Percentiles rank a stretch among this genome's conserved stretches.
Conservation (phyloP, 2,888 invertebrate genomes). For the Caenorhabditis wallacei region DNA sequence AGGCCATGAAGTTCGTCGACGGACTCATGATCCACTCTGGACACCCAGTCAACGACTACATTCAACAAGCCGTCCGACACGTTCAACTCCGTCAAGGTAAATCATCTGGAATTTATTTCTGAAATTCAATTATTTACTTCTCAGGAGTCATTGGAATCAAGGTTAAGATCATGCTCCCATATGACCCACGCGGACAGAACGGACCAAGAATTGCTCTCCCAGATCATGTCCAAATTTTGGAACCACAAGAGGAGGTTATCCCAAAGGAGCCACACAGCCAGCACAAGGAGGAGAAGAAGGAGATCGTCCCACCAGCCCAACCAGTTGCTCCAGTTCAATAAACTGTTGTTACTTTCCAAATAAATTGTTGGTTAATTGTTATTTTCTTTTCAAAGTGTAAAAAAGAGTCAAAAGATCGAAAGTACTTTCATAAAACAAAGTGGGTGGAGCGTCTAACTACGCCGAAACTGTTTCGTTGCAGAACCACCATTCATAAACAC, state of each 20-base stretch:
- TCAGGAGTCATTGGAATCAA: slow-evolving; percentile 88
- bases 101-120: background rate
- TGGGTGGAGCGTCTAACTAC: slow-evolving; percentile 24
- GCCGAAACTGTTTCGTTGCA: slow-evolving; percentile 57
- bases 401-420: slow-evolving; percentile 1
- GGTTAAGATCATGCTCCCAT: slow-evolving; percentile 99
- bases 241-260: slow-evolving; percentile 93
- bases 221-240: slow-evolving; percentile 93
- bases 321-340: slow-evolving; percentile 68
- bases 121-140: slow-evolving; percentile 26
- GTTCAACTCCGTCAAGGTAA: slow-evolving; percentile 94
- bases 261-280: slow-evolving; percentile 80
- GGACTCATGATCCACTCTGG: slow-evolving; percentile 99
- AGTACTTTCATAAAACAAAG: slow-evolving; percentile 25
- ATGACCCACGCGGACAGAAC: slow-evolving; percentile 97
- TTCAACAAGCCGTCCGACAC: slow-evolving; percentile 97
- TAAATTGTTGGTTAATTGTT: slow-evolving; percentile 67
- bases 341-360: slow-evolving; percentile 67
- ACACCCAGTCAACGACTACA: slow-evolving; percentile 98
- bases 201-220: slow-evolving; percentile 98
- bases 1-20: slow-evolving; percentile 99
- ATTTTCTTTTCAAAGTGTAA: slow-evolving; percentile 14
- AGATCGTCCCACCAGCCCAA: slow-evolving; percentile 64
- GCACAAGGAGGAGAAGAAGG: slow-evolving; percentile 80
- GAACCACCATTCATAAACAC: slow-evolving; percentile 55